A percentile compares a stretch with the other conserved stretches of the same genome.
Evolutionary conservation across 2,113 vertebrate species (phyloP).

Genomic region (Mellivora capensis): DNA sequence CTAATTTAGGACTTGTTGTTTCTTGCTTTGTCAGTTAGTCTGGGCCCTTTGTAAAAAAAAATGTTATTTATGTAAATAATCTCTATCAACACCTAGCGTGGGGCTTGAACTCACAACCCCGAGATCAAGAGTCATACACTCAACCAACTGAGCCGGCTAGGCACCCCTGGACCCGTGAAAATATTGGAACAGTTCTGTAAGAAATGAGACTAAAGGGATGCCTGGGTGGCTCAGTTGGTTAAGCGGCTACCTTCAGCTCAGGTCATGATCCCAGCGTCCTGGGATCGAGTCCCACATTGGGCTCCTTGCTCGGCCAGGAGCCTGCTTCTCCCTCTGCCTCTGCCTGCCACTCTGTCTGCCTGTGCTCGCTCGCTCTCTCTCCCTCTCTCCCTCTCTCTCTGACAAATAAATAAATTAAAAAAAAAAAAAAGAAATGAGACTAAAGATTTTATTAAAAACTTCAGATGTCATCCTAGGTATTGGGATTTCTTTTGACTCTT

Average conservation of each 20-base stretch:
- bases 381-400: too few relatives aligned
- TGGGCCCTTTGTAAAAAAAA: neutral
- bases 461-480: neutral
- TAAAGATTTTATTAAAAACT: constrained; percentile 4
- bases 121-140: neutral
- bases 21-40: constrained; percentile 19
- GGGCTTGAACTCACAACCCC: neutral
- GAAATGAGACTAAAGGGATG: neutral
- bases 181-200: neutral
- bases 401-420: too few relatives aligned
- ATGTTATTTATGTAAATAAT: neutral
- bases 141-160: neutral
- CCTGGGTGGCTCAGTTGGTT: too few relatives aligned
- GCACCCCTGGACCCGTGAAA: neutral
- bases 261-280: too few relatives aligned
- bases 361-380: too few relatives aligned
- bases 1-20: constrained; percentile 30
- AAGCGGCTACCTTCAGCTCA: too few relatives aligned
- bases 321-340: too few relatives aligned
- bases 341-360: too few relatives aligned
- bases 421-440: constrained; percentile 21
- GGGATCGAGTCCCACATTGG: too few relatives aligned
- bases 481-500: neutral
- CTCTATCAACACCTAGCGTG: neutral
- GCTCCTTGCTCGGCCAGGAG: too few relatives aligned